Conservation (phyloP, 23 tunicate genomes). For the Diplosoma virens region DNA sequence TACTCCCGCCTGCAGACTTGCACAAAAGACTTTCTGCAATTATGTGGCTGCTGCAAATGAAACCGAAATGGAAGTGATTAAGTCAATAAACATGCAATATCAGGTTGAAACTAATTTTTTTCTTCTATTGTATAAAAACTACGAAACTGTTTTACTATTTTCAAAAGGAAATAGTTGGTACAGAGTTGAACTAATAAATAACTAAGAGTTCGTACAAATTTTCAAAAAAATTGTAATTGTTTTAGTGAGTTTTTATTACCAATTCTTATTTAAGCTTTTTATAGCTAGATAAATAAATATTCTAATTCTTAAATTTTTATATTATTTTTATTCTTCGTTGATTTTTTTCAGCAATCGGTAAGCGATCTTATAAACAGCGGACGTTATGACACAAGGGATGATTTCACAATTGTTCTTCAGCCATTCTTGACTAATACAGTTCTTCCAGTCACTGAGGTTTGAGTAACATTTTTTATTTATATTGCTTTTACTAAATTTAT, state of each 20-base stretch:
- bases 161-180: no score
- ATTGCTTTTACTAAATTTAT: no score
- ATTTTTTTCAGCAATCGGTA: conserved; percentile 29
- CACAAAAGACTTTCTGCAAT: conserved; percentile 57
- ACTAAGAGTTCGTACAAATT: no score
- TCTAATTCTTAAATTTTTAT: no score
- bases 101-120: conserved; percentile 39
- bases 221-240: no score
- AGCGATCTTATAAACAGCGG: conserved; percentile 62
- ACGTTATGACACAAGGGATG: conserved; percentile 78
- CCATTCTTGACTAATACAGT: conserved; percentile 68
- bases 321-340: no score
- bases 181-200: no score
- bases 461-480: not conserved
- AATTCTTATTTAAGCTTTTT: no score
- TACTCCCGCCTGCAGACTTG: conserved; percentile 32
- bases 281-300: no score
- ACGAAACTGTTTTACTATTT: no score
- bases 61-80: conserved; percentile 24
- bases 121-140: no score
- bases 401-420: conserved; percentile 82
- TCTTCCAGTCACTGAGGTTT: conserved; percentile 63
- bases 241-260: no score
- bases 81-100: conserved; percentile 36
- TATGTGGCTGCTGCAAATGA: conserved; percentile 59